These are phyloP conservation scores for Phthorimaea operculella DNA, from an alignment of 1,140 invertebrate species.

Conservation along the genomic window DNA sequence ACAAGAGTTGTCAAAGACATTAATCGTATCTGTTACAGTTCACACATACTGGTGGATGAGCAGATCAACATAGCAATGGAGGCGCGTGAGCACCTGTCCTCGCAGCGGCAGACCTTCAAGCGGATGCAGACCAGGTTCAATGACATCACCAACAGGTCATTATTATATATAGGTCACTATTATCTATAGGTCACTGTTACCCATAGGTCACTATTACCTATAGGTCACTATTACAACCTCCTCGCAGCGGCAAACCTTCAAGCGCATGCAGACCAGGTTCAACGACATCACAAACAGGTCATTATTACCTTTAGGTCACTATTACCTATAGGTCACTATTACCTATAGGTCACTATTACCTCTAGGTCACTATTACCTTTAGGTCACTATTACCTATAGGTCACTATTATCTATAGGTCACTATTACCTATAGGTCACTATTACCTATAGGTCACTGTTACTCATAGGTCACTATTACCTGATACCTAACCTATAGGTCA, in stretches of 20 bases:
- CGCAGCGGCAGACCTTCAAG: constrained; percentile 89
- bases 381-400: too few species aligned
- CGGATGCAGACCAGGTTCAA: constrained; percentile 92
- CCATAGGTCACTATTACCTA: too few species aligned
- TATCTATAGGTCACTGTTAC: too few species aligned
- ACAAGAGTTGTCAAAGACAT: too few species aligned
- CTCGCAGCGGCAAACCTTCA: constrained; percentile 88
- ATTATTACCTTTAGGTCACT: too few species aligned
- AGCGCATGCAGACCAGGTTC: constrained; percentile 90
- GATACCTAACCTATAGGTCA: too few species aligned
- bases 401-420: too few species aligned
- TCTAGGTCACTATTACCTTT: too few species aligned
- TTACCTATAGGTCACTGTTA: neutral
- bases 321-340: too few species aligned
- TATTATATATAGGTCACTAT: constrained; percentile 1
- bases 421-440: constrained; percentile 90
- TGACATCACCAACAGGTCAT: constrained; percentile 89
- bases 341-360: too few species aligned
- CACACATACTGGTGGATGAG: constrained; percentile 92
- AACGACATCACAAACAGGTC: constrained; percentile 92
- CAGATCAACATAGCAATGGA: constrained; percentile 97
- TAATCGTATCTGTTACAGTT: constrained; percentile 73
- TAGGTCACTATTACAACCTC: too few species aligned
- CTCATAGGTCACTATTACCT: too few species aligned
- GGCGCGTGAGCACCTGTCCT: constrained; percentile 90